These are phyloP conservation scores for Limulus polyphemus DNA, from an alignment of 2,888 invertebrate species.

Conservation along the genomic window DNA sequence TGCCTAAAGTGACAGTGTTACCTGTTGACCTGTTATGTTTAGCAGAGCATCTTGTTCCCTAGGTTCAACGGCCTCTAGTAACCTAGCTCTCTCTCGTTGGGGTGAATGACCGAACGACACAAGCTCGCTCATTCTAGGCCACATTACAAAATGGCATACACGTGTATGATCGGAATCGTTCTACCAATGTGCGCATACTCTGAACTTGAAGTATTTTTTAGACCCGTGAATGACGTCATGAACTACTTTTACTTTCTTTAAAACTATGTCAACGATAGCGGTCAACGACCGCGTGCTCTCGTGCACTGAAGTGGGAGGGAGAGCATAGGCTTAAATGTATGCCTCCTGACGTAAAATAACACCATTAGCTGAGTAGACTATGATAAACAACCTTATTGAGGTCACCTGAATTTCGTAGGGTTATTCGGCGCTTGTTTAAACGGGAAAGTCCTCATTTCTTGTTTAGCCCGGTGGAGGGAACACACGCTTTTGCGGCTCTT, in stretches of 20 bases:
- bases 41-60: not conserved
- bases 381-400: not conserved
- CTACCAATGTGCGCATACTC: too few relatives aligned
- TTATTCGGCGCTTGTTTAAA: slow-evolving; percentile 12
- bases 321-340: not conserved
- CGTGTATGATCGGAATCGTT: too few relatives aligned
- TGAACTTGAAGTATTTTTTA: too few relatives aligned
- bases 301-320: not conserved
- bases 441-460: not conserved
- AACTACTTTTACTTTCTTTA: slow-evolving; percentile 21
- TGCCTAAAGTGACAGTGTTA: too few relatives aligned
- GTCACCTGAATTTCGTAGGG: not conserved
- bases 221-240: not conserved
- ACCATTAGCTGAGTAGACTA: not conserved
- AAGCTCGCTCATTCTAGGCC: too few relatives aligned
- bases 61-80: not conserved
- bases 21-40: too few relatives aligned
- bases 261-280: slow-evolving; percentile 18
- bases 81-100: not conserved
- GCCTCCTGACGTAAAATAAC: not conserved
- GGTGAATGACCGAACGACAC: slow-evolving; percentile 15
- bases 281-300: slow-evolving; percentile 2
- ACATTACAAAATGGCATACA: too few relatives aligned
- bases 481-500: too few relatives aligned
- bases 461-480: too few relatives aligned